phyloP scores from a whole-genome alignment of 2,888 invertebrate species.

The Archaeoteleia sp. region DNA sequence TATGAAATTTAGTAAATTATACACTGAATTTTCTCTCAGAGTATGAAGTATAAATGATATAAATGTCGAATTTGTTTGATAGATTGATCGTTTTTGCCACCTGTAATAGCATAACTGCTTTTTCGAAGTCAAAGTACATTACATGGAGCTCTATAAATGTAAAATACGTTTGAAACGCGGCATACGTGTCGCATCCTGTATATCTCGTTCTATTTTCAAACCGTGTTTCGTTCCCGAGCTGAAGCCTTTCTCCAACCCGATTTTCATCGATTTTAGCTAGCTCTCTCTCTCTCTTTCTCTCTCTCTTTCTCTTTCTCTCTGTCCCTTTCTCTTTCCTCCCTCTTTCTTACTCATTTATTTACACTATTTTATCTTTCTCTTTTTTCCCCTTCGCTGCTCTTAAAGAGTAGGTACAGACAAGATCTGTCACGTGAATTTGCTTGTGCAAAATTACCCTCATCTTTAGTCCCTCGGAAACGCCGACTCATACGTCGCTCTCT shows the following conservation, averaged over 20 bases:
- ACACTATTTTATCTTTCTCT: slow-evolving; percentile 31
- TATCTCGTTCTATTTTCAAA: slow-evolving; percentile 54
- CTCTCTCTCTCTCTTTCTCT: slow-evolving; percentile 28
- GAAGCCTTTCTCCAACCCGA: slow-evolving; percentile 55
- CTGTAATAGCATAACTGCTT: slow-evolving; percentile 1
- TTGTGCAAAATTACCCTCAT: slow-evolving; percentile 32
- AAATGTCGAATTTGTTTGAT: background rate
- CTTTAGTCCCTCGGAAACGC: too few relatives aligned
- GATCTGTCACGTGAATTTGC: slow-evolving; percentile 36
- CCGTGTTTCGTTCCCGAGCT: slow-evolving; percentile 50
- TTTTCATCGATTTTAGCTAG: slow-evolving; percentile 55
- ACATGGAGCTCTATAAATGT: slow-evolving; percentile 33
- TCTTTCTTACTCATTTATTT: too few relatives aligned
- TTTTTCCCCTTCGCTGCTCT: slow-evolving; percentile 41
- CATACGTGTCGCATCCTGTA: slow-evolving; percentile 39
- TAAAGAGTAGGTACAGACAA: slow-evolving; percentile 16
- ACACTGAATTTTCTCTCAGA: too few relatives aligned
- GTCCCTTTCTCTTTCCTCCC: too few relatives aligned
- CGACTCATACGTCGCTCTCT: too few relatives aligned
- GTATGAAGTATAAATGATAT: too few relatives aligned
- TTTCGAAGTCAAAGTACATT: slow-evolving; percentile 17
- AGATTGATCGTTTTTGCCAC: background rate
- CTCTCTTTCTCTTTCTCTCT: slow-evolving; percentile 30
- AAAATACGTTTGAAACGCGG: slow-evolving; percentile 28
- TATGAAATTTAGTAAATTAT: too few relatives aligned